Percentiles rank a stretch among this genome's conserved stretches.
Evolutionary conservation across 2,113 vertebrate species (phyloP).

Genomic region (Scortum barcoo): DNA sequence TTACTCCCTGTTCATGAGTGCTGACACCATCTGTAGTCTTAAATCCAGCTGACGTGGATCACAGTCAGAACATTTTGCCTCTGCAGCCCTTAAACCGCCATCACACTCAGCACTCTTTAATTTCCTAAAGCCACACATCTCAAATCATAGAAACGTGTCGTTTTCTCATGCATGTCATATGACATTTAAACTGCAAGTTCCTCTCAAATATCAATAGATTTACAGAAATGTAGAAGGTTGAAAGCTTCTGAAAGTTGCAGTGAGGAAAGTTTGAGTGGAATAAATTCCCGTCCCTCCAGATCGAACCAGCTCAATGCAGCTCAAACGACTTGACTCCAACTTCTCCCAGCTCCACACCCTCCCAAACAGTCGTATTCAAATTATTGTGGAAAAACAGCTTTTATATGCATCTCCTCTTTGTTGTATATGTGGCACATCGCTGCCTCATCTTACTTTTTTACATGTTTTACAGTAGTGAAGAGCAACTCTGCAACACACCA

Average conservation of each 20-base stretch:
- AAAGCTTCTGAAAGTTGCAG: neutral
- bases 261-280: neutral
- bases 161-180: neutral
- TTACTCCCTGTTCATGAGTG: slow-evolving; percentile 37
- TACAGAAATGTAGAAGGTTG: neutral
- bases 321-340: neutral
- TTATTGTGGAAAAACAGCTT: neutral
- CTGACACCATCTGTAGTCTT: slow-evolving; percentile 48
- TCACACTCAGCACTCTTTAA: neutral
- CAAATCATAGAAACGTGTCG: neutral
- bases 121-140: neutral
- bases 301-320: neutral
- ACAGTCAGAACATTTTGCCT: neutral
- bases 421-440: too few species aligned
- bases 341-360: neutral
- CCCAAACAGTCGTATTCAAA: neutral
- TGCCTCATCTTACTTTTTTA: too few species aligned
- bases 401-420: neutral
- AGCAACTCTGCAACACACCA: too few species aligned
- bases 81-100: slow-evolving; percentile 23
- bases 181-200: neutral
- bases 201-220: neutral
- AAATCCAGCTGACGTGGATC: slow-evolving; percentile 15
- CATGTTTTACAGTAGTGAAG: too few species aligned
- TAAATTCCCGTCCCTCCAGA: neutral